phyloP scores from a whole-genome alignment of 23 tunicate genomes.

The Aplidium turbinatum region DNA sequence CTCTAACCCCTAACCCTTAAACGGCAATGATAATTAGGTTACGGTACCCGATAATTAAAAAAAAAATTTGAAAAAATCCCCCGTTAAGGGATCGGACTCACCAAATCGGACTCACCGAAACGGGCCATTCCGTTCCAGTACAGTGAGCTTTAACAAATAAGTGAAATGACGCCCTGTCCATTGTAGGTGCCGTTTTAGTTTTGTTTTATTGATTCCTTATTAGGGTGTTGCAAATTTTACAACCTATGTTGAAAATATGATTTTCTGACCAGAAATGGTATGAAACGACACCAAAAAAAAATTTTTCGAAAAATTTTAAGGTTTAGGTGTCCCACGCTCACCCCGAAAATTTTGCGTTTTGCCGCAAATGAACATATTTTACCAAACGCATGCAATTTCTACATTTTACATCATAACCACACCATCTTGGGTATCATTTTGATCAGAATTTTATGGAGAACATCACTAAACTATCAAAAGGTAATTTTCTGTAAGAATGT shows the following conservation, averaged over 20 bases:
- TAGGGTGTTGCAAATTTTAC: conserved; percentile 12
- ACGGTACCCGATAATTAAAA: too few species aligned
- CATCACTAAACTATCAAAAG: background rate
- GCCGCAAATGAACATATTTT: background rate
- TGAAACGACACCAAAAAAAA: background rate
- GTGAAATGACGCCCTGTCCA: too few species aligned
- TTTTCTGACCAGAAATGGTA: background rate
- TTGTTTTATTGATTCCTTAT: too few species aligned
- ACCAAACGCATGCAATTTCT: background rate
- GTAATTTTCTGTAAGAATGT: background rate
- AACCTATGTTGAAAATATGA: conserved; percentile 7
- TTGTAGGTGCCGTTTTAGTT: too few species aligned
- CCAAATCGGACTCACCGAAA: too few species aligned
- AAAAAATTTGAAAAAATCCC: too few species aligned
- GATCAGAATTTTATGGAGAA: conserved; percentile 9
- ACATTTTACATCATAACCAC: background rate
- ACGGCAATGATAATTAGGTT: too few species aligned
- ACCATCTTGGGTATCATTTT: conserved; percentile 3
- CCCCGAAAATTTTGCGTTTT: conserved; percentile 1
- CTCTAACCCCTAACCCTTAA: too few species aligned
- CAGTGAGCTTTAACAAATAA: too few species aligned
- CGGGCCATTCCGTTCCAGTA: too few species aligned
- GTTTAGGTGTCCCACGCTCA: conserved; percentile 14
- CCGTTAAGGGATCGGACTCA: too few species aligned
- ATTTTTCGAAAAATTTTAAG: conserved; percentile 12